phyloP scores from a whole-genome alignment of 2,797 vertebrate genomes.

The Coccyzus lansbergi region DNA sequence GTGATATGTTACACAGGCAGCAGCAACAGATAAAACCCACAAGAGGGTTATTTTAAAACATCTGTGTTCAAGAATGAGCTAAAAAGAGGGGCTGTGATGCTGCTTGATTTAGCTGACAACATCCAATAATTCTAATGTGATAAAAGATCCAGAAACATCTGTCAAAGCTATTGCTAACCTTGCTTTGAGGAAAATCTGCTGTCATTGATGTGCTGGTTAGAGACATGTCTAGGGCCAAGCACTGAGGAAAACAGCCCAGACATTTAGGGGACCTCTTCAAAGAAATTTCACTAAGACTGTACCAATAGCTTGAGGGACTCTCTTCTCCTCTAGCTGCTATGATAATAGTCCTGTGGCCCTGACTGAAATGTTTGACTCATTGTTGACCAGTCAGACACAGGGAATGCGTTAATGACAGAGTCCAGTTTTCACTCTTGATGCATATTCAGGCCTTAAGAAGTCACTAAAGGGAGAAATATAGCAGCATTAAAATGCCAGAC shows the following conservation, averaged over 20 bases:
- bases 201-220: background rate
- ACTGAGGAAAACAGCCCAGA: background rate
- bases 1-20: conserved; percentile 6
- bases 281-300: background rate
- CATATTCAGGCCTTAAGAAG: background rate
- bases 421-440: background rate
- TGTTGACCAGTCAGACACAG: background rate
- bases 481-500: background rate
- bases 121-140: conserved; percentile 46
- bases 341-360: background rate
- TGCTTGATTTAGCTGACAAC: conserved; percentile 31
- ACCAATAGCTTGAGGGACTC: background rate
- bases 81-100: conserved; percentile 4
- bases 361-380: background rate
- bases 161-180: conserved; percentile 10
- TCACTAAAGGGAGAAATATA: background rate
- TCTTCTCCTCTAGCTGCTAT: background rate
- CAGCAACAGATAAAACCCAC: conserved; percentile 16
- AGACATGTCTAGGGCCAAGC: background rate
- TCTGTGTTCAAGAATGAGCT: conserved; percentile 47
- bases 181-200: background rate
- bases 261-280: background rate
- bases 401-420: background rate
- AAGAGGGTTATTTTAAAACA: conserved; percentile 44
- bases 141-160: conserved; percentile 45